Conservation (phyloP, 2,888 invertebrate genomes). For the Sphecodes monilicornis region DNA sequence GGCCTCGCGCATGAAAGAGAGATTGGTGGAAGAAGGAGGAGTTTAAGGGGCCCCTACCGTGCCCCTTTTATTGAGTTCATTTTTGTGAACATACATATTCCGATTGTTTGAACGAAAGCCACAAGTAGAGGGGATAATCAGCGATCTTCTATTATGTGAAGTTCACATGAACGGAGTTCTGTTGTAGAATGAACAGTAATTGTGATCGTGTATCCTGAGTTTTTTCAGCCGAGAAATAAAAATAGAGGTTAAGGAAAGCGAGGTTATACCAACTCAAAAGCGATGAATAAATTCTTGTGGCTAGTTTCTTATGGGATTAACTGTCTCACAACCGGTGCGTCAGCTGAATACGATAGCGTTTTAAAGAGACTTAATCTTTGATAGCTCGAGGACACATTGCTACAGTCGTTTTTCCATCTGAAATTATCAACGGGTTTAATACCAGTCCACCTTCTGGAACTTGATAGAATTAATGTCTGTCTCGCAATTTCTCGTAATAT, state of each 20-base stretch:
- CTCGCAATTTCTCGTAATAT: neutral
- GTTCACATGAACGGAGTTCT: too few relatives aligned
- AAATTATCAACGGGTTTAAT: conserved; percentile 10
- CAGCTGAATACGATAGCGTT: conserved; percentile 29
- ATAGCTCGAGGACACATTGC: conserved; percentile 3
- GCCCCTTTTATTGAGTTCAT: too few relatives aligned
- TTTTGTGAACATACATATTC: too few relatives aligned
- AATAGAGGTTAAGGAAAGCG: neutral
- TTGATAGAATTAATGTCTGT: conserved; percentile 12
- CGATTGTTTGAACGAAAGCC: too few relatives aligned
- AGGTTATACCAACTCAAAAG: neutral
- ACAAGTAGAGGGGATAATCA: too few relatives aligned
- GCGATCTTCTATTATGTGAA: too few relatives aligned
- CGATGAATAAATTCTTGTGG: conserved; percentile 24
- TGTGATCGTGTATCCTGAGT: neutral
- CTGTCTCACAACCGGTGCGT: conserved; percentile 15
- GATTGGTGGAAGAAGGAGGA: too few relatives aligned
- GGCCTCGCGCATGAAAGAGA: too few relatives aligned
- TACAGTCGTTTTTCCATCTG: neutral
- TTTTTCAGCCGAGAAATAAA: neutral
- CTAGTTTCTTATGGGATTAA: conserved; percentile 40
- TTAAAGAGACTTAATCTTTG: conserved; percentile 14
- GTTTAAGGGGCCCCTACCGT: too few relatives aligned
- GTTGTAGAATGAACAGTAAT: neutral
- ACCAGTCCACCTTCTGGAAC: neutral